Conservation (phyloP, 1,140 invertebrate species). For the Lucilia cuprina region DNA sequence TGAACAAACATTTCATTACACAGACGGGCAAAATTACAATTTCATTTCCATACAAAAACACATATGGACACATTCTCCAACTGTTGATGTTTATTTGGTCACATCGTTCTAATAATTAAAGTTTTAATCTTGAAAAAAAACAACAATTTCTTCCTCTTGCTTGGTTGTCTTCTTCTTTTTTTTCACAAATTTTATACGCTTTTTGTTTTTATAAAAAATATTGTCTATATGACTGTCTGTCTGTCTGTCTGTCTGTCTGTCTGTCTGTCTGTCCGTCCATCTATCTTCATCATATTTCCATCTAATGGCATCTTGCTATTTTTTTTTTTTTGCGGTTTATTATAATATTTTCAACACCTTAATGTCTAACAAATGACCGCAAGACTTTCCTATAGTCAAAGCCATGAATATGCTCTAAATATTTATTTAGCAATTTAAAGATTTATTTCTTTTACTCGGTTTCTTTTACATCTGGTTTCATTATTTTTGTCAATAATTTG, state of each 20-base stretch:
- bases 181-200: background rate
- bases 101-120: conserved; percentile 6
- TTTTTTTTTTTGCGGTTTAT: background rate
- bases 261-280: background rate
- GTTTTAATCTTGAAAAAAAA: background rate
- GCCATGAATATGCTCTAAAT: background rate
- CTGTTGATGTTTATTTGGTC: background rate
- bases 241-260: background rate
- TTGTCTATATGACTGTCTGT: background rate
- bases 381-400: background rate
- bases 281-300: background rate
- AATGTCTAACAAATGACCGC: background rate
- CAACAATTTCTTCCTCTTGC: background rate
- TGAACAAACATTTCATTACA: background rate
- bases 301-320: background rate
- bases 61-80: background rate
- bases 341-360: background rate
- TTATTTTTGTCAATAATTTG: background rate
- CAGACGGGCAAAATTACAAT: background rate
- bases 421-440: background rate
- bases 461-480: no score
- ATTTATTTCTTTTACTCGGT: background rate
- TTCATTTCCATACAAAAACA: background rate
- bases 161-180: background rate
- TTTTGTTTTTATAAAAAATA: background rate